Conservation (phyloP, 2,113 vertebrate genomes). For the Nothocercus julius region DNA sequence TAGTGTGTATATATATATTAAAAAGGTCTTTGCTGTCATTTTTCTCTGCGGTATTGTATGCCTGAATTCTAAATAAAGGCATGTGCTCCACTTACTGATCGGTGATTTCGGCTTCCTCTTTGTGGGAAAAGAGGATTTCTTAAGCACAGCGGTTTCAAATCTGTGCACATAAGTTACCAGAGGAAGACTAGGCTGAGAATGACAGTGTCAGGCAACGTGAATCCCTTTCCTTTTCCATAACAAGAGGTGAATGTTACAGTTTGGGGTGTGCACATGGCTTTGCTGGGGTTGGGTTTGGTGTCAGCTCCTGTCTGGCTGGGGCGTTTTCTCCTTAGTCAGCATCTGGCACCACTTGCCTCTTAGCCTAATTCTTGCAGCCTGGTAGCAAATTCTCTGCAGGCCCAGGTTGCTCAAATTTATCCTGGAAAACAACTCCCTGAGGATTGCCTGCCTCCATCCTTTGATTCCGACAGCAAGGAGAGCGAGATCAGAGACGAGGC, state of each 20-base stretch:
- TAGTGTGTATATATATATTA: neutral
- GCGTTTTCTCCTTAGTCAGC: neutral
- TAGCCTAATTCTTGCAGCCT: neutral
- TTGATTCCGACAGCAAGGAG: neutral
- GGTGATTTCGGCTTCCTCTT: neutral
- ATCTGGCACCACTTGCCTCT: neutral
- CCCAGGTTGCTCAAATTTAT: neutral
- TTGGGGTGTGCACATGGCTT: neutral
- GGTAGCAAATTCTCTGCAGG: neutral
- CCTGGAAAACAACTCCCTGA: neutral
- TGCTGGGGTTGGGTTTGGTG: neutral
- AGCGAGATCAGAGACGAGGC: neutral
- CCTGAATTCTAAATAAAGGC: neutral
- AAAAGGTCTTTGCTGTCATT: accelerated
- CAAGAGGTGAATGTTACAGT: neutral
- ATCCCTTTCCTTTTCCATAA: neutral
- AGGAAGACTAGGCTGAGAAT: neutral
- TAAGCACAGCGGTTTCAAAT: neutral
- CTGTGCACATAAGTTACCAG: neutral
- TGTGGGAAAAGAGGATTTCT: neutral
- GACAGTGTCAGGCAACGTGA: neutral
- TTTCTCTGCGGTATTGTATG: neutral
- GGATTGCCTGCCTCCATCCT: neutral
- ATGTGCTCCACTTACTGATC: neutral
- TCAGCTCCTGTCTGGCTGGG: neutral